Evolutionary conservation across 1,140 invertebrate genomes (phyloP).

Genomic region (Oedothorax gibbosus): DNA sequence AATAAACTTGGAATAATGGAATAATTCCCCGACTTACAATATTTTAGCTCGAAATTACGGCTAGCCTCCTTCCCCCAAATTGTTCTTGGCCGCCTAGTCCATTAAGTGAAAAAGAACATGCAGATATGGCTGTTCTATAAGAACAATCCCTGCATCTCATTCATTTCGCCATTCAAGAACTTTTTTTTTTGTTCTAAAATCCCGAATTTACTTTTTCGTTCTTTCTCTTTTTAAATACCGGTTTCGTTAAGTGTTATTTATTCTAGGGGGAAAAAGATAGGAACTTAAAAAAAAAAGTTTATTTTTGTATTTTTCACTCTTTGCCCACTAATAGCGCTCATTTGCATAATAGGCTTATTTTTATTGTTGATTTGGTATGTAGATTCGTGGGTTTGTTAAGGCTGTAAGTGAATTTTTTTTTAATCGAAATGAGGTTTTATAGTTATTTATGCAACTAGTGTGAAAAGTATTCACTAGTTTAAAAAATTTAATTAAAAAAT

Average conservation of each 20-base stretch:
- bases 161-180: not conserved
- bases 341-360: constrained; percentile 61
- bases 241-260: constrained; percentile 61
- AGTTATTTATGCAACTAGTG: no score
- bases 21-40: no score
- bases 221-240: constrained; percentile 43
- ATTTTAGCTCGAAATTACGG: no score
- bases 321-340: constrained; percentile 59
- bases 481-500: no score
- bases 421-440: no score
- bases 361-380: constrained; percentile 50
- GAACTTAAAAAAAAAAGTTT: constrained; percentile 21
- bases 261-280: constrained; percentile 29
- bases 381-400: no score
- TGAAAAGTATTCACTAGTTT: no score
- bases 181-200: constrained; percentile 37
- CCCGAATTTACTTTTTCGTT: constrained; percentile 41
- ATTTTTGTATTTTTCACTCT: constrained; percentile 60
- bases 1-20: no score
- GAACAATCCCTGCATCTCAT: constrained; percentile 49
- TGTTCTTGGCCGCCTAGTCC: constrained; percentile 44
- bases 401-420: no score
- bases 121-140: constrained; percentile 36
- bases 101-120: constrained; percentile 60
- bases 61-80: not conserved